These are phyloP conservation scores for Brotula barbata DNA, from an alignment of 2,797 vertebrate species.

Conservation along the genomic window DNA sequence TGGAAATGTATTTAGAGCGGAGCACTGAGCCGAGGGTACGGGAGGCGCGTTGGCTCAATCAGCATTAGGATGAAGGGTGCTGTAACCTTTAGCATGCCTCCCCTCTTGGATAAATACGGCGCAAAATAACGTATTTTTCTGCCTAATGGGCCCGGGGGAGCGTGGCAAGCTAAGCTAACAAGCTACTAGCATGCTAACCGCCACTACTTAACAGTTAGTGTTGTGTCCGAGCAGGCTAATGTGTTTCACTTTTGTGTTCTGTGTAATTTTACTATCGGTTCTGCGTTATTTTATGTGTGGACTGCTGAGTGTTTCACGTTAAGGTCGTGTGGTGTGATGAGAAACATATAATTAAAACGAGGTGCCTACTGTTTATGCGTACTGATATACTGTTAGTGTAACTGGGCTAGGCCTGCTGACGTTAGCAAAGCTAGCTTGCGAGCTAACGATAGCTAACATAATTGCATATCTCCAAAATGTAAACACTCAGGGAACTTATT, in stretches of 20 bases:
- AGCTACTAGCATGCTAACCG: conserved; percentile 52
- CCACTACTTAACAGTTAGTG: conserved; percentile 29
- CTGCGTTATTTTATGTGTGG: background rate
- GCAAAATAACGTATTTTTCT: conserved; percentile 31
- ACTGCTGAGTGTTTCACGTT: too few species aligned
- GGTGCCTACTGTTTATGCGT: background rate
- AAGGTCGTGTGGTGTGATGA: rapidly evolving
- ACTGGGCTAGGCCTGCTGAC: conserved; percentile 56
- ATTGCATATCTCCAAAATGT: conserved; percentile 17
- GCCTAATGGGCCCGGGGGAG: conserved; percentile 62
- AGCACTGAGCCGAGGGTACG: conserved; percentile 67
- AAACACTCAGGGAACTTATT: conserved; percentile 28
- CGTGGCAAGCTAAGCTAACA: conserved; percentile 77
- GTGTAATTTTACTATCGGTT: background rate
- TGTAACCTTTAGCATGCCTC: conserved; percentile 27
- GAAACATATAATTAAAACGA: background rate
- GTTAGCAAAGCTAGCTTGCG: conserved; percentile 18
- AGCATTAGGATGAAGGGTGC: conserved; percentile 48
- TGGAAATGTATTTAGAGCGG: conserved; percentile 63
- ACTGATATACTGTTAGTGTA: background rate
- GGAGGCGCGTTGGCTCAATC: conserved; percentile 79
- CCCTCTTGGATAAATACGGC: conserved; percentile 16
- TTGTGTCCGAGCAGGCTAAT: conserved; percentile 23
- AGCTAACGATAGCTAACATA: conserved; percentile 28
- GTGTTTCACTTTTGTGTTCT: background rate